Base-by-base conservation (phyloP, 2,888 invertebrate genomes). In the Incurvaria masculella region DNA sequence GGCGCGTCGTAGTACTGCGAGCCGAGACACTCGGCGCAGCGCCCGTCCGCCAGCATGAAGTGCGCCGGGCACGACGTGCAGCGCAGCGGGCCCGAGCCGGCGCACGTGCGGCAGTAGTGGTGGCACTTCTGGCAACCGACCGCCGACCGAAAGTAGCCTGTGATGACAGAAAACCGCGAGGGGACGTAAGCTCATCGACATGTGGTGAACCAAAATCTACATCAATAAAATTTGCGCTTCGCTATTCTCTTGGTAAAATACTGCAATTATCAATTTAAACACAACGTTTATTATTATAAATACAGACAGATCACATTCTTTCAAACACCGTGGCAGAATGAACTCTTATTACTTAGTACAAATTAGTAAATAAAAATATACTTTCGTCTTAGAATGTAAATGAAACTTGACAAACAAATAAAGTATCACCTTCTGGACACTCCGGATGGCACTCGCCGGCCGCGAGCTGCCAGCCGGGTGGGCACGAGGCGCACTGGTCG, bases 111-210 rank as follows among this genome's bases (percentile, higher is more conserved):
- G 66, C 94, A 94, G 58, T 90, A 90, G 62, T 91, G 89, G 72
- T 93, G 92, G 69, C 94, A 94, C 61, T 90, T 89, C 56, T 89
- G 87, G 63, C 94, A 94, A 46, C 90, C 90, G 54, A 86, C 89
- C 57, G 87, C 84, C 55, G 89, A 88, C 55, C 90, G 87, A 64
- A 90, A 94, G 66, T 89, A 92, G 50, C 91, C 76, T 19, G 41
- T 10, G 27, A 27, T 27, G 27, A 8, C 14, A 27, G 14, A 14
- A 27, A n/a, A n/a, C n/a, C n/a, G n/a, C n/a, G n/a, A n/a, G 14
- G 33, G 4, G 33, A 33, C 23, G 23, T 23, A 6, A n/a, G n/a
- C n/a, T n/a, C n/a, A n/a, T n/a, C n/a, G n/a, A n/a, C n/a, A n/a
- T n/a, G n/a, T n/a, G n/a, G n/a, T n/a, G n/a, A n/a, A n/a, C n/a